Percentiles rank a stretch among this genome's conserved stretches.
Conservation (phyloP, 2,797 vertebrate species). For the Gymnoscopelus microlampas region DNA sequence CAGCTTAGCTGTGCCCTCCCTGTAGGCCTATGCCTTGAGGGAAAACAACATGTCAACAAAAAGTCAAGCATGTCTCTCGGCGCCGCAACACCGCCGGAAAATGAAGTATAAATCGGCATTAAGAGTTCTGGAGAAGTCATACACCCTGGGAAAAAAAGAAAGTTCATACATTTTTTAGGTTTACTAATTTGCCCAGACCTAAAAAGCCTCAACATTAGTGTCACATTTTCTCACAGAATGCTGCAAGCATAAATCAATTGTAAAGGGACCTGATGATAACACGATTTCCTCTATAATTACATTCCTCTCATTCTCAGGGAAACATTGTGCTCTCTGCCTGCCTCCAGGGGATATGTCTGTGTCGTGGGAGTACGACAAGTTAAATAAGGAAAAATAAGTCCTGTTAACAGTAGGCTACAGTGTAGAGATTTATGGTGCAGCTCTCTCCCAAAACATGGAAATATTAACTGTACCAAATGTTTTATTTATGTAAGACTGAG, state of each 20-base stretch:
- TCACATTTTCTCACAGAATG: background rate
- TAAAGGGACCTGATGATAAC: background rate
- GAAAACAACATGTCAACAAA: too few relatives aligned
- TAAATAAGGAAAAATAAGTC: background rate
- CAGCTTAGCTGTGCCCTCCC: too few relatives aligned
- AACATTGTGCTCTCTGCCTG: background rate
- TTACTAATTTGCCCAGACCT: background rate
- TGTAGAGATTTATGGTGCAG: slow-evolving; percentile 3
- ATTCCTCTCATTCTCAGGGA: background rate
- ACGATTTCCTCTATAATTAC: background rate
- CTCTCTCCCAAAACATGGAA: background rate
- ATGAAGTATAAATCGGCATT: too few relatives aligned
- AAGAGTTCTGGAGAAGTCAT: background rate
- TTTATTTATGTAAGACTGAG: background rate
- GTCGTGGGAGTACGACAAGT: background rate
- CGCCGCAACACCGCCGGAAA: too few relatives aligned
- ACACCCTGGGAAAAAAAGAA: background rate
- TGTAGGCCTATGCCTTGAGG: too few relatives aligned
- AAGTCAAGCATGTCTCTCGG: too few relatives aligned
- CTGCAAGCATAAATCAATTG: slow-evolving; percentile 17
- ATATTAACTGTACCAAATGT: background rate
- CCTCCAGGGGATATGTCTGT: background rate
- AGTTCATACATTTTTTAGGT: background rate
- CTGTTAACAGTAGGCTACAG: background rate
- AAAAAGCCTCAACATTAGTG: background rate